Evolutionary conservation across 64 coral and sea anemone species (phyloP).

Genomic region (Platygyra sinensis): DNA sequence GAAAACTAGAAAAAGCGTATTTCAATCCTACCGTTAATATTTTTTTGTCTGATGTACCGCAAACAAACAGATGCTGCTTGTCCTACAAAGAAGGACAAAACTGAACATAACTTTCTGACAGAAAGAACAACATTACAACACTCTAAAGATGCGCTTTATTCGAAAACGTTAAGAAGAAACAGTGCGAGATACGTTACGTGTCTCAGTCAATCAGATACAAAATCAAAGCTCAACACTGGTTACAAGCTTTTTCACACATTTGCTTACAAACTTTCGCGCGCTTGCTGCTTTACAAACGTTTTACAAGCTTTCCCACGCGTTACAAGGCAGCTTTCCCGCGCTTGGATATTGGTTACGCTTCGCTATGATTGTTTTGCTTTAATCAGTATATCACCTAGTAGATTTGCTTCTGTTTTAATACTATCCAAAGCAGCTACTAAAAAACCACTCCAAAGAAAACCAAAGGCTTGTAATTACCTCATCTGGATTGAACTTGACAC

Average conservation of each 20-base stretch:
- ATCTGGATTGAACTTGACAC: conserved; percentile 97
- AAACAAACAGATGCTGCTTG: conserved; percentile 97
- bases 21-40: conserved; percentile 78
- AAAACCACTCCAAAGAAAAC: neutral
- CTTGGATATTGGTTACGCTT: too few relatives aligned
- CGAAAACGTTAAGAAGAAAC: too few relatives aligned
- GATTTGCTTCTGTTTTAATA: too few relatives aligned
- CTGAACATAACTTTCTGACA: too few relatives aligned
- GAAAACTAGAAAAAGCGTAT: neutral
- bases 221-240: neutral
- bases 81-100: conserved; percentile 66
- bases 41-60: conserved; percentile 98
- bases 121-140: too few relatives aligned
- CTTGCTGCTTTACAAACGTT: too few relatives aligned
- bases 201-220: neutral
- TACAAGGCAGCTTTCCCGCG: too few relatives aligned
- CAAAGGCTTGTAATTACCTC: conserved; percentile 61
- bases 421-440: too few relatives aligned
- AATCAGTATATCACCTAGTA: too few relatives aligned
- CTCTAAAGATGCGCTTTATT: too few relatives aligned
- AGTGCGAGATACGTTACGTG: neutral
- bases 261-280: neutral
- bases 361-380: too few relatives aligned
- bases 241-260: neutral
- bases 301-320: too few relatives aligned